These are phyloP conservation scores for Gymnothorax reevesii DNA, from an alignment of 2,797 vertebrate genomes.

Conservation along the genomic window DNA sequence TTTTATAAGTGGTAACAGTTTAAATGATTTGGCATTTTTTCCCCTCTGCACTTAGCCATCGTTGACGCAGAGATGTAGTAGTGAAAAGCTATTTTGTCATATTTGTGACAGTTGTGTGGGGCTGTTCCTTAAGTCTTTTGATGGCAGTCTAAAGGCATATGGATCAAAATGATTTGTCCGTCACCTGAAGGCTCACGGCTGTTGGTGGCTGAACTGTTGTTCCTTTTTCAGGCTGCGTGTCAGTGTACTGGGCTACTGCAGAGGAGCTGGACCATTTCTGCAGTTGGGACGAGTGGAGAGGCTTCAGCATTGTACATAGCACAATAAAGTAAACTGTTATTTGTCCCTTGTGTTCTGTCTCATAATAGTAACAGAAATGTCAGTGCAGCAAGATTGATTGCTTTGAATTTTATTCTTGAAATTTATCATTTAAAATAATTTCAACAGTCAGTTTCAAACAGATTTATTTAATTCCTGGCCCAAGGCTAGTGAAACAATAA, in stretches of 20 bases:
- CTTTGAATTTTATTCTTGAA: constrained; percentile 8
- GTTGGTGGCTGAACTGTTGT: neutral
- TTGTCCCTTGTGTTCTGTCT: neutral
- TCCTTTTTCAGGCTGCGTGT: neutral
- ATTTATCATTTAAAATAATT: neutral
- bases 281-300: constrained; percentile 37
- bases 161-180: neutral
- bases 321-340: constrained; percentile 59
- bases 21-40: neutral
- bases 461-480: neutral
- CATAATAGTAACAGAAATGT: neutral
- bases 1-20: neutral
- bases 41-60: neutral
- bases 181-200: neutral
- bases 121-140: neutral
- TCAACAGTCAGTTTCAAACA: constrained; percentile 22
- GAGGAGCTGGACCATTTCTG: constrained; percentile 25
- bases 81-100: too few relatives aligned
- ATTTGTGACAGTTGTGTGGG: neutral
- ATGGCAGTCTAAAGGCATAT: neutral
- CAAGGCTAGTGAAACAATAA: constrained; percentile 16
- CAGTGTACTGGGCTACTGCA: constrained; percentile 27
- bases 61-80: too few relatives aligned
- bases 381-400: neutral
- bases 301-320: constrained; percentile 64